phyloP scores from a whole-genome alignment of 2,797 vertebrate genomes.

The Phrynocephalus vlangalii region DNA sequence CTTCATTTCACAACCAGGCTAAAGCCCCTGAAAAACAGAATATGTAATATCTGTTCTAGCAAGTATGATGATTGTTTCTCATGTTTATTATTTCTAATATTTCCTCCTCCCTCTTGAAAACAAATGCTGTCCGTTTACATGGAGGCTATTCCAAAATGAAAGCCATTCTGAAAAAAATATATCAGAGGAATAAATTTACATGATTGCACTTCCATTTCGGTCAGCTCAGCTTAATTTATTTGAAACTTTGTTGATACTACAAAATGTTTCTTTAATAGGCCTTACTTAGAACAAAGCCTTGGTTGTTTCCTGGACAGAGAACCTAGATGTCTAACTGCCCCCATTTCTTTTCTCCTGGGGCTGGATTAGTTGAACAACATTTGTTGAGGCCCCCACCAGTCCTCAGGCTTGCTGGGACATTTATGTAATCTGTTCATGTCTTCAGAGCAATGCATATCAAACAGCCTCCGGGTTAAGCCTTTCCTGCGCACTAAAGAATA shows the following conservation, averaged over 20 bases:
- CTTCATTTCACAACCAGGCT: not conserved
- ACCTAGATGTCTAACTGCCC: slow-evolving; percentile 62
- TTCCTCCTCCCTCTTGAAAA: not conserved
- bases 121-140: not conserved
- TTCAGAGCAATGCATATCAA: slow-evolving; percentile 62
- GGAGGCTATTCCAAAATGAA: not conserved
- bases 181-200: fast-evolving
- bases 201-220: not conserved
- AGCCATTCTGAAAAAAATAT: fast-evolving
- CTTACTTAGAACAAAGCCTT: slow-evolving; percentile 62
- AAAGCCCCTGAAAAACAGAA: not conserved
- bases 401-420: slow-evolving; percentile 50
- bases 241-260: slow-evolving; percentile 42
- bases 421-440: slow-evolving; percentile 56
- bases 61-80: not conserved
- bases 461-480: slow-evolving; percentile 62
- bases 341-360: slow-evolving; percentile 57
- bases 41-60: not conserved
- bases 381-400: slow-evolving; percentile 57
- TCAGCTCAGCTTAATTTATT: slow-evolving; percentile 37
- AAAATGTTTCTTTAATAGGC: slow-evolving; percentile 57
- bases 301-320: slow-evolving; percentile 67
- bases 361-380: slow-evolving; percentile 61
- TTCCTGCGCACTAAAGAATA: slow-evolving; percentile 62
- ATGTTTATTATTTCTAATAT: not conserved